phyloP scores from a whole-genome alignment of 2,888 invertebrate genomes.

The Ethmia dodecea region DNA sequence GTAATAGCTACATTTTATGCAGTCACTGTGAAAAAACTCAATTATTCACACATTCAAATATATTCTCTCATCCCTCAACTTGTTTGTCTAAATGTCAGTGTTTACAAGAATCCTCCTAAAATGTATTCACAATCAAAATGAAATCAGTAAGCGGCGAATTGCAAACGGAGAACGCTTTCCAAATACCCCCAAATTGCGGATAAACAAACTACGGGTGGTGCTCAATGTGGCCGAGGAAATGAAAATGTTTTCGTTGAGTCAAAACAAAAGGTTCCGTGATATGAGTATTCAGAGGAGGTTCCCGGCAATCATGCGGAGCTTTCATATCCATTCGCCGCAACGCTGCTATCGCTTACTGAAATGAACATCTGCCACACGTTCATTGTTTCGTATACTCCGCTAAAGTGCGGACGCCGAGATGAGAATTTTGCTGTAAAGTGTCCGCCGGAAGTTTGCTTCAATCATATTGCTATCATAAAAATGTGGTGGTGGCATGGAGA shows the following conservation, averaged over 20 bases:
- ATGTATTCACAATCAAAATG: conserved; percentile 43
- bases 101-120: conserved; percentile 26
- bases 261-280: conserved; percentile 23
- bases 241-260: conserved; percentile 45
- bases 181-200: conserved; percentile 43
- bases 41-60: conserved; percentile 13
- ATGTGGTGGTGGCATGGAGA: no score
- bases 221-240: conserved; percentile 40
- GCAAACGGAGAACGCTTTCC: conserved; percentile 28
- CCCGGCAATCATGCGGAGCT: conserved; percentile 45
- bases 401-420: conserved; percentile 36
- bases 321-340: conserved; percentile 38
- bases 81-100: conserved; percentile 29
- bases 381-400: conserved; percentile 44
- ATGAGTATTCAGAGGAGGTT: conserved; percentile 31
- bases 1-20: no score
- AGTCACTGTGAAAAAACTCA: no score
- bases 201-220: conserved; percentile 42
- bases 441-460: no score
- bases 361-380: conserved; percentile 49
- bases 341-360: conserved; percentile 48
- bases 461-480: no score
- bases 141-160: conserved; percentile 38
- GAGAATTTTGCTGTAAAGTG: conserved; percentile 31
- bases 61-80: conserved; percentile 17